Conservation (phyloP, 2,888 invertebrate species). For the Mylabris sibirica region DNA sequence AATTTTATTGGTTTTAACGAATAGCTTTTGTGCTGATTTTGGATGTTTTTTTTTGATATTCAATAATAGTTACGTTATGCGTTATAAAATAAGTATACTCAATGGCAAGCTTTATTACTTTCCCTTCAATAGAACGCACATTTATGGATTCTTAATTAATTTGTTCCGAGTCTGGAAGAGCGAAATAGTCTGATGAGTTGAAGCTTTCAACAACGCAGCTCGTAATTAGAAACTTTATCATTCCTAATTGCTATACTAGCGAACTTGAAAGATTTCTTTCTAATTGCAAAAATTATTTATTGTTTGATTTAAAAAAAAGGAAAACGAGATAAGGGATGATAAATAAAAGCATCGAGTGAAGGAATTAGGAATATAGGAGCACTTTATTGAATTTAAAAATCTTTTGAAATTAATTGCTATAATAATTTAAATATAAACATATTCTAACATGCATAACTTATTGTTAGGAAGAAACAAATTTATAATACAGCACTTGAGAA, state of each 20-base stretch:
- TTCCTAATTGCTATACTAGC: constrained; percentile 29
- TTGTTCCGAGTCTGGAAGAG: constrained; percentile 32
- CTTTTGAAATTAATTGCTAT: not conserved
- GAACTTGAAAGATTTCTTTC: constrained; percentile 31
- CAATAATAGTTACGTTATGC: constrained; percentile 32
- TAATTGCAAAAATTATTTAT: constrained; percentile 23
- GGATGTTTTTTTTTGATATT: not conserved
- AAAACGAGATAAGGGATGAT: not conserved
- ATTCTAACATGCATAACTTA: no score
- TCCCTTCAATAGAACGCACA: constrained; percentile 11
- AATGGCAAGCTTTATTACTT: constrained; percentile 1
- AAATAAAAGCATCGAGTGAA: not conserved
- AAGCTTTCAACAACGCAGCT: constrained; percentile 37
- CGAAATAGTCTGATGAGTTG: constrained; percentile 36
- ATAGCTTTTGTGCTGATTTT: not conserved
- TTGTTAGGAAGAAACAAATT: no score
- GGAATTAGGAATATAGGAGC: no score
- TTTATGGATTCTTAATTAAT: constrained; percentile 42
- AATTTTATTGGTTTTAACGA: not conserved
- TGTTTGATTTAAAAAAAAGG: constrained; percentile 6
- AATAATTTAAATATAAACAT: no score
- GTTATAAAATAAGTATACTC: constrained; percentile 16
- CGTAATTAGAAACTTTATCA: constrained; percentile 47
- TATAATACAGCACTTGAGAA: not conserved
- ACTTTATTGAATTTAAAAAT: no score